These are phyloP conservation scores for Zoanthus gigantus DNA, from an alignment of 92 coral and sea anemone genomes.

Conservation along the genomic window DNA sequence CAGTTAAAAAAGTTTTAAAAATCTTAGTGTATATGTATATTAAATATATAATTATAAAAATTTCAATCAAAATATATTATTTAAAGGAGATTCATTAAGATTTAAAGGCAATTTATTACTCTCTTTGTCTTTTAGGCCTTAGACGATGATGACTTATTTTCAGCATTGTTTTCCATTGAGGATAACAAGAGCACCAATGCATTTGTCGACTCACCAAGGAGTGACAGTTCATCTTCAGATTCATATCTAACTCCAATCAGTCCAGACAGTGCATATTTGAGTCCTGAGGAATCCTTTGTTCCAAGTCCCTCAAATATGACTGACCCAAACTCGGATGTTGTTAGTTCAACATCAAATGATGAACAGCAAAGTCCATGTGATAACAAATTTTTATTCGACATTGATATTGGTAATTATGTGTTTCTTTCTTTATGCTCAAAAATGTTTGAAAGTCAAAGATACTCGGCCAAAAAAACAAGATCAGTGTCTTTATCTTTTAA, in stretches of 20 bases:
- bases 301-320: constrained; percentile 51
- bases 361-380: constrained; percentile 12
- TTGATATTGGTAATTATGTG: constrained; percentile 58
- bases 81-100: no score
- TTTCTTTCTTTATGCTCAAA: background rate
- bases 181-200: constrained; percentile 28
- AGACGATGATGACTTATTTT: constrained; percentile 21
- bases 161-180: constrained; percentile 25
- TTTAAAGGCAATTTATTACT: background rate
- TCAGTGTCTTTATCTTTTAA: background rate
- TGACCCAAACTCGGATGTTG: constrained; percentile 57
- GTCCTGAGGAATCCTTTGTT: constrained; percentile 35
- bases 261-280: constrained; percentile 64
- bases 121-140: background rate
- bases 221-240: constrained; percentile 77
- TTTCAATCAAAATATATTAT: no score
- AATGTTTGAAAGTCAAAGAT: background rate
- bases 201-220: constrained; percentile 59
- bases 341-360: constrained; percentile 70
- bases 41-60: no score
- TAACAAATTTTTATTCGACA: constrained; percentile 73
- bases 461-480: background rate
- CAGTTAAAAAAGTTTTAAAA: no score
- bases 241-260: constrained; percentile 81
- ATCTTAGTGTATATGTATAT: no score